phyloP scores from a whole-genome alignment of 1,140 invertebrate genomes.

The Drosophila albomicans region DNA sequence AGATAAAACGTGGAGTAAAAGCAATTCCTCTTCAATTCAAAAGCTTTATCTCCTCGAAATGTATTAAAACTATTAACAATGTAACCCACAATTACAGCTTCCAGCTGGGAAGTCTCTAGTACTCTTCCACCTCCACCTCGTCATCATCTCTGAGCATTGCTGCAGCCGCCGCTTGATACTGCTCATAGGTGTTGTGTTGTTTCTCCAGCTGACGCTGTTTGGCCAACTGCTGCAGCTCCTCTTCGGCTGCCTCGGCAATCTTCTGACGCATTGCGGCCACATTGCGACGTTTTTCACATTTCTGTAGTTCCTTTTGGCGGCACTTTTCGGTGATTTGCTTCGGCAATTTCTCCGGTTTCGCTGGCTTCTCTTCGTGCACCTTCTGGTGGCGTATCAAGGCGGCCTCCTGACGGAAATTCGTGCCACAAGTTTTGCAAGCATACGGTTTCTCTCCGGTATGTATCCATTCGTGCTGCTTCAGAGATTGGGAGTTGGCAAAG shows the following conservation, averaged over 20 bases:
- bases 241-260: constrained; percentile 73
- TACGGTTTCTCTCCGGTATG: constrained; percentile 85
- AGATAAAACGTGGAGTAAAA: too few relatives aligned
- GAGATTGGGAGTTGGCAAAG: constrained; percentile 80
- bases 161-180: constrained; percentile 62
- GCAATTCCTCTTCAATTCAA: not conserved
- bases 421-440: constrained; percentile 70
- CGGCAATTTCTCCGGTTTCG: constrained; percentile 48
- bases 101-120: not conserved
- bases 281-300: constrained; percentile 60
- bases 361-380: constrained; percentile 65
- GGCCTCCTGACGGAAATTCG: constrained; percentile 76
- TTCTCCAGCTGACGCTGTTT: constrained; percentile 54
- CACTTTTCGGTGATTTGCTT: constrained; percentile 64
- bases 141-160: constrained; percentile 3
- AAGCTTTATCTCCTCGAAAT: too few relatives aligned
- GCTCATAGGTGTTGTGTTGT: constrained; percentile 62
- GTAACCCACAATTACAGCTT: constrained; percentile 52
- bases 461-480: constrained; percentile 84
- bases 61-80: constrained; percentile 27
- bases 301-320: constrained; percentile 66
- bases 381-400: constrained; percentile 81
- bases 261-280: constrained; percentile 58
- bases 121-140: not conserved
- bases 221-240: constrained; percentile 65